Evolutionary conservation across 2,113 vertebrate species (phyloP), one percentile per base, ranked within the genome.

Genomic region (Cinclus mexicanus): DNA sequence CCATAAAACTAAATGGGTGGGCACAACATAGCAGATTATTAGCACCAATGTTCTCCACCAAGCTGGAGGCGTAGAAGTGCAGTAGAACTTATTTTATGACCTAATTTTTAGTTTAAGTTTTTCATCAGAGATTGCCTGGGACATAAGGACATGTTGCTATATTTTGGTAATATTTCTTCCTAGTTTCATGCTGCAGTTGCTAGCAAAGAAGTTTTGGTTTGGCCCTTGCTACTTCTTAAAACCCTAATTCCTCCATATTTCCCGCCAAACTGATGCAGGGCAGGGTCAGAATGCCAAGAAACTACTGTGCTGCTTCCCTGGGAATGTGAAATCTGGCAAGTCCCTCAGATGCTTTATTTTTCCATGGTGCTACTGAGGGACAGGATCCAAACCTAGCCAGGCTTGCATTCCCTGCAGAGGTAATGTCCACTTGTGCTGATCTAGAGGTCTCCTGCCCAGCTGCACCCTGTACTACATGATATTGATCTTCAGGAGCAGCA

Each of bases 81-180:
- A 46, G n/a, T 64, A 53, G 56, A 96, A 87, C 60, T 96, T 94
- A 65, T 78, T 83, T 93, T 87, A 77, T 93, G 77, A 93, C 86
- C 88, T 55, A 78, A 84, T 93, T 94, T 96, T 37, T 83, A 70
- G 68, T 60, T 60, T 37, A 88, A 96, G 68, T 83, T 95, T 96
- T 95, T 68, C 41, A 71, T 90, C 82, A 83, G 71, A 86, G n/a
- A 42, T 52, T 90, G 47, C 29, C 83, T 93, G 88, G 71, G 47
- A 93, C 26, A 74, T 90, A 88, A 96, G 87, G 82, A 90, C 72
- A 81, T 63, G 26, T 31, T 42, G 52, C 33, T 88, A 3, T 87
- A 44, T 75, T 83, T 96, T 33, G 64, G 50, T 68, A 41, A 39
- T 88, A 77, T 69, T 87, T 91, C 77, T 79, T 95, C 75, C 26